phyloP scores from a whole-genome alignment of 1,140 invertebrate genomes.

The Drosophila auraria region DNA sequence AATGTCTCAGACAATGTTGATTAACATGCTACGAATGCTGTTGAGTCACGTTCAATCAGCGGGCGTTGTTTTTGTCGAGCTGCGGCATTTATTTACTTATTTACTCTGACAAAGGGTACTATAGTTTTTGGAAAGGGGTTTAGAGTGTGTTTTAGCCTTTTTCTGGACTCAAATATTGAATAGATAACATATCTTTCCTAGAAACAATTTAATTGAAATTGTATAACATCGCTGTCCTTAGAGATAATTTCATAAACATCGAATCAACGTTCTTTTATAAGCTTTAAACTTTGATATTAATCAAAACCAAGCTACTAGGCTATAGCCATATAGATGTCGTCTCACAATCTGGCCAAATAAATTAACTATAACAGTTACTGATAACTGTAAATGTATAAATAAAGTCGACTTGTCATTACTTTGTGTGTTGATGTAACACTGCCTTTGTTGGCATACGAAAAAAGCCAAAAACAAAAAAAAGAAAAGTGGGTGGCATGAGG shows the following conservation, averaged over 20 bases:
- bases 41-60: slow-evolving; percentile 52
- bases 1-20: slow-evolving; percentile 36
- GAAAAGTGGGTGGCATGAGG: slow-evolving; percentile 20
- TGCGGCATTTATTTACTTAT: slow-evolving; percentile 10
- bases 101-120: slow-evolving; percentile 5
- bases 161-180: too few species aligned
- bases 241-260: neutral
- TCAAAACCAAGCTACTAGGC: neutral
- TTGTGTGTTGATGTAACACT: slow-evolving; percentile 39
- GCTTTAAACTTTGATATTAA: neutral
- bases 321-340: neutral
- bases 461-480: neutral
- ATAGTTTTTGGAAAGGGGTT: neutral
- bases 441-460: slow-evolving; percentile 36
- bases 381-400: neutral
- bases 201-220: neutral
- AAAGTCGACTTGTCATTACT: neutral
- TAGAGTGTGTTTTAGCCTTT: too few species aligned
- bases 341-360: neutral
- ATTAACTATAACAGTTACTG: too few species aligned
- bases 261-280: neutral
- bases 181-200: neutral
- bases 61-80: slow-evolving; percentile 13
- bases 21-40: slow-evolving; percentile 48
- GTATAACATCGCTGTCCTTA: neutral